Conservation (phyloP, 2,797 vertebrate species). For the Channa striata region DNA sequence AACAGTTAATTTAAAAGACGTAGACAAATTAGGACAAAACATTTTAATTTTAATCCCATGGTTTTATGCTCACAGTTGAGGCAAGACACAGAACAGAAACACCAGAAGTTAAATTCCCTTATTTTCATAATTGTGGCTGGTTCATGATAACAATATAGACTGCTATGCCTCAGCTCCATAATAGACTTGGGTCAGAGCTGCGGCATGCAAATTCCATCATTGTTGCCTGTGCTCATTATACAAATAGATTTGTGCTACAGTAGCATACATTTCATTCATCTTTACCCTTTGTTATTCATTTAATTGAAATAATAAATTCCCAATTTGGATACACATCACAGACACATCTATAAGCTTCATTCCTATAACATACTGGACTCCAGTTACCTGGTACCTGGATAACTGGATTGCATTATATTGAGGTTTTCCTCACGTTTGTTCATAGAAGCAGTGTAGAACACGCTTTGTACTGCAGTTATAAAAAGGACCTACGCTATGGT, state of each 20-base stretch:
- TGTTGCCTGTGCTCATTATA: conserved; percentile 28
- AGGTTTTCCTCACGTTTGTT: not conserved
- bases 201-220: conserved; percentile 39
- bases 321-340: not conserved
- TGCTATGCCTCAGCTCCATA: not conserved
- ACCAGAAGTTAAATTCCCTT: not conserved
- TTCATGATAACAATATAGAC: not conserved
- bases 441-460: too few relatives aligned
- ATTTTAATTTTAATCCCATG: not conserved
- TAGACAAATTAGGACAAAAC: not conserved
- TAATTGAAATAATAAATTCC: not conserved
- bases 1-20: not conserved
- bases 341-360: not conserved
- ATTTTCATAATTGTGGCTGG: conserved; percentile 11
- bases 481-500: too few relatives aligned
- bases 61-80: not conserved
- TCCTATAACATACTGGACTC: not conserved
- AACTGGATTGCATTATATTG: not conserved
- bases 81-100: not conserved
- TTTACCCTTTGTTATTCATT: not conserved
- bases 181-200: conserved; percentile 20
- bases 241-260: conserved; percentile 29
- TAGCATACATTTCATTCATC: not conserved
- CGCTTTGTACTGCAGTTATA: too few relatives aligned
- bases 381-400: not conserved